A percentile compares a stretch with the other conserved stretches of the same genome.
Evolutionary conservation across 2,797 vertebrate species (phyloP).

Genomic region (Meriones psammophilus): DNA sequence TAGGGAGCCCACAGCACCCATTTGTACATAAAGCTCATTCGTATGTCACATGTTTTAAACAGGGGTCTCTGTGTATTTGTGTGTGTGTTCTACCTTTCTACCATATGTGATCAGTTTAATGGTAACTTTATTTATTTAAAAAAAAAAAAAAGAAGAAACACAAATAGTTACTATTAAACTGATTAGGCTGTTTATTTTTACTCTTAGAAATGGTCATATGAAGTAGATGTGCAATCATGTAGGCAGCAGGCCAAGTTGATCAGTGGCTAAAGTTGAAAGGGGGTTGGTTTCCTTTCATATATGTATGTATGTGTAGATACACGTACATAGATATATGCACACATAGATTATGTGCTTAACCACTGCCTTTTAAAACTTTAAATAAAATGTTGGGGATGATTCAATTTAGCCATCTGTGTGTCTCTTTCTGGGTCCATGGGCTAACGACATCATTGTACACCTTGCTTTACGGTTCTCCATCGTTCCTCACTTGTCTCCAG

Average conservation of each 20-base stretch:
- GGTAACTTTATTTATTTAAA: conserved; percentile 86
- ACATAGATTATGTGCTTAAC: conserved; percentile 82
- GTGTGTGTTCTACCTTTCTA: conserved; percentile 77
- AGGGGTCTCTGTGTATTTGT: conserved; percentile 66
- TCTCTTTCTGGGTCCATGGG: conserved; percentile 74
- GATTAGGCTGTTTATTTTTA: conserved; percentile 82
- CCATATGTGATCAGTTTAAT: conserved; percentile 79
- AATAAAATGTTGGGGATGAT: conserved; percentile 86
- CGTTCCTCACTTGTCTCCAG: not conserved
- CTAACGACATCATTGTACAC: not conserved
- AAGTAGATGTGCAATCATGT: conserved; percentile 73
- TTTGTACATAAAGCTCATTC: conserved; percentile 80
- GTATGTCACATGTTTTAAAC: conserved; percentile 39
- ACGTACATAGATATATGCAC: conserved; percentile 29
- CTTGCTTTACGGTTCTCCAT: conserved; percentile 44
- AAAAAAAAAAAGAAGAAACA: conserved; percentile 77
- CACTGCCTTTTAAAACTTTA: conserved; percentile 86
- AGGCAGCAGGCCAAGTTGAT: conserved; percentile 71
- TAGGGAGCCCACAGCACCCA: conserved; percentile 1
- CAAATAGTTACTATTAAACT: conserved; percentile 82
- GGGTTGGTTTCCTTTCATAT: conserved; percentile 78
- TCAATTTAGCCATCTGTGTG: conserved; percentile 80
- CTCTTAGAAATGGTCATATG: conserved; percentile 77
- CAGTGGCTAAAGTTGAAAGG: conserved; percentile 76
- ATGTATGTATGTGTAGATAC: conserved; percentile 25